phyloP scores from a whole-genome alignment of 2,797 vertebrate genomes.

The Takifugu ocellatus region DNA sequence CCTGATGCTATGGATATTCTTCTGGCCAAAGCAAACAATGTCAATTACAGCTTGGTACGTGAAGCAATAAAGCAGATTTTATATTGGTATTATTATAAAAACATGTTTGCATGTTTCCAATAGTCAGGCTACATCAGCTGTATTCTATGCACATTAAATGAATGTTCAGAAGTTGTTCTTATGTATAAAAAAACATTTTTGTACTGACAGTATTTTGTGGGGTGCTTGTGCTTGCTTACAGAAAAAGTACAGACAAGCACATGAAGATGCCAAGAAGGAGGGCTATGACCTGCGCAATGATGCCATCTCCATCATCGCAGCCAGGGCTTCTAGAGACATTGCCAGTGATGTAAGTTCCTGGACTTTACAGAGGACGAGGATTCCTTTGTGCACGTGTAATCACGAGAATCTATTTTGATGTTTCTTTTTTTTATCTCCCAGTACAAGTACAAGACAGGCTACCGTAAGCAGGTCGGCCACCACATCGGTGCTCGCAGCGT shows the following conservation, averaged over 20 bases:
- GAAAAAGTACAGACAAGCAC: constrained; percentile 83
- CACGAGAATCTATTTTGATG: not conserved
- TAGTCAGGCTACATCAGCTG: too few species aligned
- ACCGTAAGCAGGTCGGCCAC: constrained; percentile 86
- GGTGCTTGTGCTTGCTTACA: constrained; percentile 34
- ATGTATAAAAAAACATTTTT: too few species aligned
- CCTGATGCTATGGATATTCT: too few species aligned
- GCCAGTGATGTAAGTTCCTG: constrained; percentile 72
- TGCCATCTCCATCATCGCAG: constrained; percentile 84
- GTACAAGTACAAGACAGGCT: constrained; percentile 84
- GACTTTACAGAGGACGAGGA: not conserved
- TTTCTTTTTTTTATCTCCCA: constrained; percentile 29
- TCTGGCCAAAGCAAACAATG: too few species aligned
- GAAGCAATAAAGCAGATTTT: too few species aligned
- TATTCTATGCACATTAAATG: too few species aligned
- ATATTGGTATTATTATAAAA: too few species aligned
- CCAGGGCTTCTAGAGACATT: constrained; percentile 85
- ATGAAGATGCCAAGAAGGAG: constrained; percentile 87
- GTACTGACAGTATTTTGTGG: not conserved
- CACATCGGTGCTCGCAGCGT: constrained; percentile 87
- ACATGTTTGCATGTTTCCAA: too few species aligned
- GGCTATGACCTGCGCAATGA: constrained; percentile 87
- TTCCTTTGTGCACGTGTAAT: not conserved
- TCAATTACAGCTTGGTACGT: too few species aligned
- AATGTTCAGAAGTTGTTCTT: too few species aligned